Evolutionary conservation across 2,113 vertebrate genomes (phyloP), one percentile per base, ranked within the genome.

Genomic region (Columba janthina): DNA sequence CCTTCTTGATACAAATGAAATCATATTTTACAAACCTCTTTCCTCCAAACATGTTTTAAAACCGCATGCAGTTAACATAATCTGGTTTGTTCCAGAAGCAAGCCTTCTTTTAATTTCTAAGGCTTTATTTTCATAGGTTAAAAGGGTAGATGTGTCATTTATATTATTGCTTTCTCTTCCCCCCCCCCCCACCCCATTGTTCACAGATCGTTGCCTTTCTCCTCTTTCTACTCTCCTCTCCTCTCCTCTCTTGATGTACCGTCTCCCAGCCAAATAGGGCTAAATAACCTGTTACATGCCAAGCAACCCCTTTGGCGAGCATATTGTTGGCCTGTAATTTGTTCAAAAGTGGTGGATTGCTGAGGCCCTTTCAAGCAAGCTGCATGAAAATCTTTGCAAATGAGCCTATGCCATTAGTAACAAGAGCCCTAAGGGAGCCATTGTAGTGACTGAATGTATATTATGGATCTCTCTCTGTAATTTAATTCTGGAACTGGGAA

Each of bases 321-420:
- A 50, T 93, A 91, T 96, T 97, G 89, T 84, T 96, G 91, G 72
- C 66, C 78, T 96, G 85, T 96, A 97, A 97, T 98, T 98, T 97
- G 65, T 90, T 93, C 89, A 82, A 89, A 97, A 97, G 94, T 85
- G 40, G 75, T 88, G 31, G 86, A 77, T 96, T 96, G 94, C 96
- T 87, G 91, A 94, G 93, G 71, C 26, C 71, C n/a, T 98, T 97
- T 98, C 82, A 97, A 95, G 85, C 20, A 93, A 97, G 56, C 66
- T 60, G 89, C 95, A 89, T 93, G 90, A 97, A 97, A 97, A 93
- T 87, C 93, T 83, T 85, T 85, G 88, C 57, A 97, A 97, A 97
- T 91, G 85, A 98, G 64, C 56, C 81, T 88, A 72, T 88, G 90
- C 94, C 95, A 94, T 97, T 97, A 97, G 96, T 90, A 95, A 94